A percentile compares a stretch with the other conserved stretches of the same genome.
Conservation (phyloP, 2,113 vertebrate species). For the Tursiops truncatus region DNA sequence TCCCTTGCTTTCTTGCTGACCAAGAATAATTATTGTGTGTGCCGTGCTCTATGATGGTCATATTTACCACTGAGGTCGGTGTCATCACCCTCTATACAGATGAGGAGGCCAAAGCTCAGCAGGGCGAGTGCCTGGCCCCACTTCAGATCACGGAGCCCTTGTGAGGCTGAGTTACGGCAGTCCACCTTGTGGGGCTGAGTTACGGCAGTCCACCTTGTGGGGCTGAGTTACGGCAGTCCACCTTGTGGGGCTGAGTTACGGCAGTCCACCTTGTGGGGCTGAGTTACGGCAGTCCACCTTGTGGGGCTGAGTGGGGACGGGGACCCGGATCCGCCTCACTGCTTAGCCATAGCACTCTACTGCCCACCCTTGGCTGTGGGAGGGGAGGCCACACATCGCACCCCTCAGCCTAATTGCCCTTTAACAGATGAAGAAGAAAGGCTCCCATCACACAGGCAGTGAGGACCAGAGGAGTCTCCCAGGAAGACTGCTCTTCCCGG, state of each 20-base stretch:
- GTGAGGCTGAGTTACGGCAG: background rate
- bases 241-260: background rate
- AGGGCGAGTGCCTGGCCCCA: background rate
- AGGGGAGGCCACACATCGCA: background rate
- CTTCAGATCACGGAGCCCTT: background rate
- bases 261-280: too few species aligned
- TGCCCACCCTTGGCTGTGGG: background rate
- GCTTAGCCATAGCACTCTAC: background rate
- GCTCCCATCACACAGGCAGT: background rate
- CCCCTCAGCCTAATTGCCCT: background rate
- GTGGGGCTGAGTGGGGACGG: background rate
- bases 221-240: background rate
- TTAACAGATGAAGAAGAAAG: background rate
- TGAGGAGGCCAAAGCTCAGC: background rate
- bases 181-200: background rate
- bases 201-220: background rate
- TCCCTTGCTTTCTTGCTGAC: background rate
- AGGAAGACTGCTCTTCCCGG: background rate
- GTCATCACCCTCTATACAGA: background rate
- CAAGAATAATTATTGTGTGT: background rate
- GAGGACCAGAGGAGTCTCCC: background rate
- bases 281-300: background rate
- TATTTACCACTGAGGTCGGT: background rate
- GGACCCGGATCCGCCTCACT: background rate
- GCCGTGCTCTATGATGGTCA: background rate